Conservation (phyloP, 2,113 vertebrate genomes). For the Caloenas nicobarica region DNA sequence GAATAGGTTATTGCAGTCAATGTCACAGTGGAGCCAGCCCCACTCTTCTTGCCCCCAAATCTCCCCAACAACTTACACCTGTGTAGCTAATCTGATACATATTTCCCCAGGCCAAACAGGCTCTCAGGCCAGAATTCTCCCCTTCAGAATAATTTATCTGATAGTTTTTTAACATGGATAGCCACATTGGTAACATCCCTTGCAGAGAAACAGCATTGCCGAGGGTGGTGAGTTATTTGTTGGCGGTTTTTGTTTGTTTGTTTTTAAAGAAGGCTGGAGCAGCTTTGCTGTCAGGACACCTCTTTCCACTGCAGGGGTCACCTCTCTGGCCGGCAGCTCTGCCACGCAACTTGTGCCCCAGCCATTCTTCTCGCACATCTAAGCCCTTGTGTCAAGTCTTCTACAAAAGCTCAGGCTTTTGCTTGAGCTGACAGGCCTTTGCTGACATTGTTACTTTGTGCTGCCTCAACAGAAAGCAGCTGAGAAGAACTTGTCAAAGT, state of each 20-base stretch:
- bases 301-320: background rate
- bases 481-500: conserved; percentile 18
- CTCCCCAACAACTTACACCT: background rate
- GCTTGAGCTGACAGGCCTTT: background rate
- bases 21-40: background rate
- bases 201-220: background rate
- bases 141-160: background rate
- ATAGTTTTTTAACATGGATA: background rate
- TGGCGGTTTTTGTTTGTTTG: background rate
- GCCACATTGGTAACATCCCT: background rate
- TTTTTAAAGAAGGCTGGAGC: background rate
- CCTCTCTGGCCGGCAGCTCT: background rate
- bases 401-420: background rate
- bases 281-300: background rate
- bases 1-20: background rate
- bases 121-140: background rate
- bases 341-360: background rate
- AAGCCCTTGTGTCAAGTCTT: background rate
- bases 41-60: background rate
- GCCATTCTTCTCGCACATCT: background rate
- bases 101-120: background rate
- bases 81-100: background rate
- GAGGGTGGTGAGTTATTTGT: background rate
- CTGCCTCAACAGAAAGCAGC: background rate
- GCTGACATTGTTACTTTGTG: background rate